Evolutionary conservation across 1,140 invertebrate genomes (phyloP).

Genomic region (Drosophila tropicalis): DNA sequence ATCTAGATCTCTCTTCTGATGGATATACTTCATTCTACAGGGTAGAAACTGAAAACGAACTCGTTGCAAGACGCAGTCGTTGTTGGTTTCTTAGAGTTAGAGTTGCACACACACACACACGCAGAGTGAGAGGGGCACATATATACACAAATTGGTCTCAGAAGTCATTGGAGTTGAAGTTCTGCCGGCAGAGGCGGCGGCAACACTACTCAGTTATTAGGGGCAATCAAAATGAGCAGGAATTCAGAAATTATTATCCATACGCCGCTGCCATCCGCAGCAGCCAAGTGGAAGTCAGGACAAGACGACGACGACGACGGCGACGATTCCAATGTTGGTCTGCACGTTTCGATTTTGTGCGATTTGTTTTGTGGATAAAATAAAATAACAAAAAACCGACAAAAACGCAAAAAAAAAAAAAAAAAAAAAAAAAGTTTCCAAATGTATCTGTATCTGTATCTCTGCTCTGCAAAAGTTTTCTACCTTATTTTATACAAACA

Average conservation of each 20-base stretch:
- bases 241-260: constrained; percentile 81
- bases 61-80: constrained; percentile 36
- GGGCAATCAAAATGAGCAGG: constrained; percentile 81
- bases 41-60: constrained; percentile 14
- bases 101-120: constrained; percentile 16
- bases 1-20: not conserved
- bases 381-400: constrained; percentile 6
- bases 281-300: constrained; percentile 59
- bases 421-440: constrained; percentile 56
- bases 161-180: constrained; percentile 34
- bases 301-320: constrained; percentile 34
- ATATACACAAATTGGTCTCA: constrained; percentile 61
- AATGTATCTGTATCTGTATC: constrained; percentile 57
- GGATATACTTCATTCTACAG: not conserved
- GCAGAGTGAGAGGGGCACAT: not conserved
- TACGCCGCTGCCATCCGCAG: constrained; percentile 59
- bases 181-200: constrained; percentile 52
- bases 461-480: constrained; percentile 62
- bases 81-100: constrained; percentile 40
- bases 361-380: constrained; percentile 75
- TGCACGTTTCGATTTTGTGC: constrained; percentile 78
- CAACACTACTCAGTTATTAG: constrained; percentile 81
- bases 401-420: constrained; percentile 1
- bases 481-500: constrained; percentile 55
- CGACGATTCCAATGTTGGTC: constrained; percentile 36